phyloP scores from a whole-genome alignment of 2,888 invertebrate species.

The Lutraria lutraria region DNA sequence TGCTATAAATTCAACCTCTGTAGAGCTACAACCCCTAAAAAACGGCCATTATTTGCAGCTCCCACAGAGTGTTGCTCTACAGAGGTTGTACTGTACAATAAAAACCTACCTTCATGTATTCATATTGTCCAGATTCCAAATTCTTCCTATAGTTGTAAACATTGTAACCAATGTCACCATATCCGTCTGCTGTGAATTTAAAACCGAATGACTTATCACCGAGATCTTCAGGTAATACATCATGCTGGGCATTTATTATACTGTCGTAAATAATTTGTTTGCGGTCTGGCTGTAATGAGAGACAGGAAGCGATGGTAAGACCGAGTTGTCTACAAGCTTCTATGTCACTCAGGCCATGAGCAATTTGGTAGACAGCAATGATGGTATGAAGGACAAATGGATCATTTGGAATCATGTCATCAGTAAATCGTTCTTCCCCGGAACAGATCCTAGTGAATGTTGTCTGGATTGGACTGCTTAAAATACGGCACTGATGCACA shows the following conservation, averaged over 20 bases:
- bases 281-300: constrained; percentile 79
- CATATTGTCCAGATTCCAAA: constrained; percentile 68
- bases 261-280: constrained; percentile 79
- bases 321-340: constrained; percentile 74
- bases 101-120: constrained; percentile 74
- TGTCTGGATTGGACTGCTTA: constrained; percentile 78
- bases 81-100: no score
- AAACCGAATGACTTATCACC: constrained; percentile 85
- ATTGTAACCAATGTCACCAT: constrained; percentile 86
- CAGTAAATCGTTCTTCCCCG: constrained; percentile 79
- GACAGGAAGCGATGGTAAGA: constrained; percentile 76
- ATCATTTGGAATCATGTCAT: constrained; percentile 80
- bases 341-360: constrained; percentile 84
- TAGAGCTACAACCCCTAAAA: no score
- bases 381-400: constrained; percentile 85
- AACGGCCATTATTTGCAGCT: no score
- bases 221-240: constrained; percentile 77
- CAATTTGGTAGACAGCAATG: constrained; percentile 84
- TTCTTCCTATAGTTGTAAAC: constrained; percentile 84
- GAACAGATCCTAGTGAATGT: constrained; percentile 81
- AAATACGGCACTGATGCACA: constrained; percentile 84
- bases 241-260: constrained; percentile 75
- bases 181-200: constrained; percentile 85
- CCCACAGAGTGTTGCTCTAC: no score
- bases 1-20: no score